These are phyloP conservation scores for Pseudolycoriella hygida DNA, from an alignment of 2,888 invertebrate genomes.

Conservation along the genomic window DNA sequence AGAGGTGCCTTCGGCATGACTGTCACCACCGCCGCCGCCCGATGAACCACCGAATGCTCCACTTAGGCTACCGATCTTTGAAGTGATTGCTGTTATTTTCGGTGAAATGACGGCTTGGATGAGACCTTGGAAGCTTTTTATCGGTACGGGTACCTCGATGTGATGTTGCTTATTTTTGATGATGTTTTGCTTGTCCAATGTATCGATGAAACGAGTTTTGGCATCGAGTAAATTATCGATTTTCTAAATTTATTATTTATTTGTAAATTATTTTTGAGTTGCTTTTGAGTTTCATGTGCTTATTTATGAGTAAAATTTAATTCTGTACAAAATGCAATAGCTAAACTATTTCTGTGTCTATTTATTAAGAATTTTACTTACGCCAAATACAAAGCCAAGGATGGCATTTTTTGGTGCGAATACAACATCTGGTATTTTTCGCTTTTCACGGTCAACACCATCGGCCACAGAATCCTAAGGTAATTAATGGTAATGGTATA, in stretches of 20 bases:
- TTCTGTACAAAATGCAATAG: too few species aligned
- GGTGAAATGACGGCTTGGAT: constrained; percentile 53
- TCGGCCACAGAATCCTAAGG: constrained; percentile 32
- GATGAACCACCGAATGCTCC: constrained; percentile 35
- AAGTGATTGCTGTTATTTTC: constrained; percentile 49
- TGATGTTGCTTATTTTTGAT: constrained; percentile 59
- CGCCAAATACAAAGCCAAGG: constrained; percentile 68
- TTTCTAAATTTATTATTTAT: constrained; percentile 39
- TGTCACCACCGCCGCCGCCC: constrained; percentile 27
- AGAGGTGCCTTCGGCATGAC: constrained; percentile 27
- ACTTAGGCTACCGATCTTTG: constrained; percentile 43
- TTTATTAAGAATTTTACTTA: constrained; percentile 43
- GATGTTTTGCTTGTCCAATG: constrained; percentile 53
- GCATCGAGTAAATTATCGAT: constrained; percentile 65
- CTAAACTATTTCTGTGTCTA: too few species aligned
- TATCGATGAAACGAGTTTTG: constrained; percentile 51
- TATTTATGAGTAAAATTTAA: too few species aligned
- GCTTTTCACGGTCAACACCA: constrained; percentile 43
- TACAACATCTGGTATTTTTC: constrained; percentile 49
- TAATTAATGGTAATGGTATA: too few species aligned
- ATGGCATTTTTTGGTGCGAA: constrained; percentile 64
- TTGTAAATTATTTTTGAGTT: too few species aligned
- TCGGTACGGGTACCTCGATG: constrained; percentile 45
- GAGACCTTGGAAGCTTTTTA: constrained; percentile 42
- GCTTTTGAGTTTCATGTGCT: too few species aligned